Percentiles rank a stretch among this genome's conserved stretches.
Conservation (phyloP, 2,113 vertebrate species). For the Rhinolophus ferrumequinum region DNA sequence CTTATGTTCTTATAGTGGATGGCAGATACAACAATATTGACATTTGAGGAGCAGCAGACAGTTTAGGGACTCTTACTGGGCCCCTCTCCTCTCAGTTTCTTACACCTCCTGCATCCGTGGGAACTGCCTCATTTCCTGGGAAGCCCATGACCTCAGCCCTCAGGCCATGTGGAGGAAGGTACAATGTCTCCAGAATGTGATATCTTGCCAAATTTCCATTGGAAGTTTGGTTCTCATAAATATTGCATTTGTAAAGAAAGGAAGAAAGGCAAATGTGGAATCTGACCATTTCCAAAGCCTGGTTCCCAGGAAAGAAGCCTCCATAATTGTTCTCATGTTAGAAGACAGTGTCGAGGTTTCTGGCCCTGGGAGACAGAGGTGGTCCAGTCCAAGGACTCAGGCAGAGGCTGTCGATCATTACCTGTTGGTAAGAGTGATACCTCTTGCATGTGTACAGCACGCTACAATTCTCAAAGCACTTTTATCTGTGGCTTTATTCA, state of each 20-base stretch:
- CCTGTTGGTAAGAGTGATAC: background rate
- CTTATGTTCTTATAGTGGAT: background rate
- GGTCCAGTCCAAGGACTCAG: background rate
- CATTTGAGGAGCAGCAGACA: background rate
- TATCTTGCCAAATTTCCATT: constrained; percentile 48
- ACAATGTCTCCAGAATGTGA: constrained; percentile 38
- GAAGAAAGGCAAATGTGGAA: background rate
- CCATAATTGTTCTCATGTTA: rapidly evolving
- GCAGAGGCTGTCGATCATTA: rapidly evolving
- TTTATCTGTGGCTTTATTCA: background rate
- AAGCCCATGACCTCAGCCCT: constrained; percentile 33
- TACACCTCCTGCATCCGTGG: background rate
- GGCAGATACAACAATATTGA: rapidly evolving
- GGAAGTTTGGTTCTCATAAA: constrained; percentile 48
- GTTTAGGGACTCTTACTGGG: background rate
- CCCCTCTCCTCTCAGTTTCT: background rate
- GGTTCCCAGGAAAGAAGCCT: background rate
- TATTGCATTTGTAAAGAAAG: background rate
- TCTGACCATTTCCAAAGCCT: background rate
- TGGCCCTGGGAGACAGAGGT: background rate
- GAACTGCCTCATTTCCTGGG: constrained; percentile 3
- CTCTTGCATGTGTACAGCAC: rapidly evolving
- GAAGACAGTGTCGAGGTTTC: background rate
- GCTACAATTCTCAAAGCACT: background rate
- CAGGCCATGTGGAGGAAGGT: constrained; percentile 52